phyloP scores from a whole-genome alignment of 2,888 invertebrate genomes.

The Ophion ventricosus region DNA sequence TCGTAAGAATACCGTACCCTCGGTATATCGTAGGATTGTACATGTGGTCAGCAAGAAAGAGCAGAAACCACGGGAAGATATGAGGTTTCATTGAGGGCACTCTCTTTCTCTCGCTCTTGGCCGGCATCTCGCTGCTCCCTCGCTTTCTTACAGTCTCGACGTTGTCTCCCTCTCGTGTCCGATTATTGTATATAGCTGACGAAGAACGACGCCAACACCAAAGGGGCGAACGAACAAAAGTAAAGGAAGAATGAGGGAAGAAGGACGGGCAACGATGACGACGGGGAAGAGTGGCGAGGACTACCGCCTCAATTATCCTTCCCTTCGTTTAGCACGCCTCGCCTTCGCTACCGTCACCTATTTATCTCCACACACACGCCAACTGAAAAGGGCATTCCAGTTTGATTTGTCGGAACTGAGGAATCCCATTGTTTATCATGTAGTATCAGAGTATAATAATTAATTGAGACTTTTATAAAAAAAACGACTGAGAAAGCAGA shows the following conservation, averaged over 20 bases:
- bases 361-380: not conserved
- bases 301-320: conserved; percentile 51
- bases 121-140: not conserved
- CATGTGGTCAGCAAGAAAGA: conserved; percentile 15
- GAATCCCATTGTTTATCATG: not conserved
- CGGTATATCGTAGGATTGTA: not conserved
- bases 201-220: conserved; percentile 19
- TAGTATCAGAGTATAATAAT: too few species aligned
- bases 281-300: conserved; percentile 3
- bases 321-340: conserved; percentile 56
- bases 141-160: conserved; percentile 19
- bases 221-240: conserved; percentile 15
- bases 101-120: conserved; percentile 14
- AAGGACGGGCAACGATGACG: conserved; percentile 23
- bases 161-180: conserved; percentile 31
- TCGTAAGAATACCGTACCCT: conserved; percentile 29
- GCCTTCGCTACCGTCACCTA: conserved; percentile 33
- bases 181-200: conserved; percentile 39
- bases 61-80: conserved; percentile 33
- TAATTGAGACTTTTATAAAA: too few species aligned
- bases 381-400: not conserved
- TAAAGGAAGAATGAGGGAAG: not conserved
- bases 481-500: too few species aligned
- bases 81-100: conserved; percentile 33
- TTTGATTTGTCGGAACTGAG: not conserved